Percentiles rank a stretch among this genome's conserved stretches.
Evolutionary conservation across 2,888 invertebrate genomes (phyloP).

Genomic region (Pseudococcus longispinus): DNA sequence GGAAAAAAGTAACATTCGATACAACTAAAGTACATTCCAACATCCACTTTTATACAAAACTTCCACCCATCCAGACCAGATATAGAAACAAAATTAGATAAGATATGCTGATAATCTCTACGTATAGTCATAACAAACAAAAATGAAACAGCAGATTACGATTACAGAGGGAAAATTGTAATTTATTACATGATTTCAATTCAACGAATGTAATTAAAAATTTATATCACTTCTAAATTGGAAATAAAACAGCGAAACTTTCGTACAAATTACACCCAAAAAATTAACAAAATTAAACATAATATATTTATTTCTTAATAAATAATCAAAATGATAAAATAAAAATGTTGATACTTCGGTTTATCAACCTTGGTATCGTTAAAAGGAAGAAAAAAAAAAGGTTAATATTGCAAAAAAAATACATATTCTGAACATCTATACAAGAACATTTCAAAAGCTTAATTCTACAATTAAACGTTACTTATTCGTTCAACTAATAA

Average conservation of each 20-base stretch:
- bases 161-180: not conserved
- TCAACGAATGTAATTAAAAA: conserved; percentile 20
- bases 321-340: conserved; percentile 53
- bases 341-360: conserved; percentile 54
- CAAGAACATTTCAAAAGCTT: conserved; percentile 54
- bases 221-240: conserved; percentile 27
- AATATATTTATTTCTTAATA: conserved; percentile 52
- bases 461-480: conserved; percentile 52
- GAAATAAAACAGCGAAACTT: conserved; percentile 34
- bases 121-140: not conserved
- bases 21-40: no score
- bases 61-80: not conserved
- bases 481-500: conserved; percentile 55
- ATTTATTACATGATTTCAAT: conserved; percentile 23
- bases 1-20: no score
- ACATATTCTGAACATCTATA: conserved; percentile 49
- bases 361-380: conserved; percentile 50
- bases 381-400: conserved; percentile 48
- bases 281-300: conserved; percentile 45
- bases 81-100: no score
- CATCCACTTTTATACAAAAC: no score
- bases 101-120: not conserved
- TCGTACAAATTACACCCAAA: conserved; percentile 29
- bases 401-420: conserved; percentile 54
- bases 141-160: not conserved